Base-by-base conservation (phyloP, 2,113 vertebrate species). In the Diphyllodes magnificus region DNA sequence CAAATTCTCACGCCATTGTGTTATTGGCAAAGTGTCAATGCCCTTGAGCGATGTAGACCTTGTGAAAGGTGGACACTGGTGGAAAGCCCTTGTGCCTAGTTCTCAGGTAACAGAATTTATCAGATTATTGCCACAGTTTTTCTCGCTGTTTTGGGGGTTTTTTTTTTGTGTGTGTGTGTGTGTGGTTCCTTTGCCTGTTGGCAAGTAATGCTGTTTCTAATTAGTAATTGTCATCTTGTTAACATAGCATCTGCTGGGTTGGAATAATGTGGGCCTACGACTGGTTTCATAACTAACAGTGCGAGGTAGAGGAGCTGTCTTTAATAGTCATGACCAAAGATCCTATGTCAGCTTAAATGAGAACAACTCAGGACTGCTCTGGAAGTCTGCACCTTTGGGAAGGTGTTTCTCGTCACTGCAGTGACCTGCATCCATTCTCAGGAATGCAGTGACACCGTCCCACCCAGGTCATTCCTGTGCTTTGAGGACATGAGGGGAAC, bases 21-120 rank as follows among this genome's bases (percentile, higher is more conserved):
- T 99, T 72, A 98, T 99, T 35, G 99, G 99, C 51, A 99, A 99
- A 89, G 98, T 99, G 80, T 97, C 98, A 6, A 97, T 99, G 97
- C 97, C 98, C 15, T 93, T 99, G 88, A 97, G 97, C 0, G 98
- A 99, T 56, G 98, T 99, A 27, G 99, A 99, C 97, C 98, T 99
- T 95, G 99, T 99, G 81, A 99, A 98, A 91, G 99, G 99, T 3
- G 99, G 99, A 25, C 99, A 99, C 96, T 99, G 99, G 99, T 99
- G 99, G 99, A 99, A 98, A 96, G 98, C 99, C 8, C 98, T 99
- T 91, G 97, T 99, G 61, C 99, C 99, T 94, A 99, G 99, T 65
- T 98, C 98, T 39, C 99, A 99, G 99, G 99, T 99, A 98, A 98
- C 75, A 35, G n/a, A 44, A 88, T 96, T 92, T 90, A 86, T 84